Evolutionary conservation across 2,797 vertebrate species (phyloP).

Genomic region (Holocentrus rufus): DNA sequence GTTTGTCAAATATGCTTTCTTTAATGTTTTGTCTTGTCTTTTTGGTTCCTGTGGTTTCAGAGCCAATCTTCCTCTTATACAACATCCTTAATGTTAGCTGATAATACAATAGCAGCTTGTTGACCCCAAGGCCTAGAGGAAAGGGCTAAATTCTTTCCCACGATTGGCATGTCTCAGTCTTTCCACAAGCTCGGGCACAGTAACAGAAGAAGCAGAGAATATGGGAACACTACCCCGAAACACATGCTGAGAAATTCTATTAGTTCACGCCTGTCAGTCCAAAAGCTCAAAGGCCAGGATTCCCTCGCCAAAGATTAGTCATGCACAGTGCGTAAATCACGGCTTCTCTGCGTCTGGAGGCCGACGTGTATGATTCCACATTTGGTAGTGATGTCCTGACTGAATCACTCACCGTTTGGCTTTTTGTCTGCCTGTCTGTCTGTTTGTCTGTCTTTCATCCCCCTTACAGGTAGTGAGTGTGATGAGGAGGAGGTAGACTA

Average conservation of each 20-base stretch:
- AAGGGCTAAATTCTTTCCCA: constrained; percentile 72
- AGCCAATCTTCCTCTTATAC: constrained; percentile 17
- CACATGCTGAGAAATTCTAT: constrained; percentile 32
- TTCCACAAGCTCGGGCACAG: constrained; percentile 27
- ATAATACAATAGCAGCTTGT: constrained; percentile 46
- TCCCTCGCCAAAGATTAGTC: constrained; percentile 26
- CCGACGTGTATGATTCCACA: constrained; percentile 3
- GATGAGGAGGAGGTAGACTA: constrained; percentile 98
- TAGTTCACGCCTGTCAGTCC: constrained; percentile 17
- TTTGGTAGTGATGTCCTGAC: not conserved
- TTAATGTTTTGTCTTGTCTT: constrained; percentile 40
- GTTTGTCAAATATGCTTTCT: constrained; percentile 30
- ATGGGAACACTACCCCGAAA: constrained; percentile 50
- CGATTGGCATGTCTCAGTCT: constrained; percentile 47
- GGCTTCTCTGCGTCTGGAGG: constrained; percentile 12
- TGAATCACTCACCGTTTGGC: constrained; percentile 1
- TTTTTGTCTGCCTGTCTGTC: constrained; percentile 7
- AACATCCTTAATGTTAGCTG: constrained; percentile 49
- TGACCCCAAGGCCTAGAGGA: constrained; percentile 63
- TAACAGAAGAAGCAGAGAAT: constrained; percentile 28
- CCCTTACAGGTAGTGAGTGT: constrained; percentile 91
- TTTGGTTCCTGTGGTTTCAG: constrained; percentile 60
- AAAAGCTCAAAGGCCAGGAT: constrained; percentile 25
- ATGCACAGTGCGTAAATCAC: constrained; percentile 20
- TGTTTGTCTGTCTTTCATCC: constrained; percentile 12